Evolutionary conservation across 2,888 invertebrate species (phyloP), one percentile per base, ranked within the genome.

Genomic region (Phyllotreta cruciferae): DNA sequence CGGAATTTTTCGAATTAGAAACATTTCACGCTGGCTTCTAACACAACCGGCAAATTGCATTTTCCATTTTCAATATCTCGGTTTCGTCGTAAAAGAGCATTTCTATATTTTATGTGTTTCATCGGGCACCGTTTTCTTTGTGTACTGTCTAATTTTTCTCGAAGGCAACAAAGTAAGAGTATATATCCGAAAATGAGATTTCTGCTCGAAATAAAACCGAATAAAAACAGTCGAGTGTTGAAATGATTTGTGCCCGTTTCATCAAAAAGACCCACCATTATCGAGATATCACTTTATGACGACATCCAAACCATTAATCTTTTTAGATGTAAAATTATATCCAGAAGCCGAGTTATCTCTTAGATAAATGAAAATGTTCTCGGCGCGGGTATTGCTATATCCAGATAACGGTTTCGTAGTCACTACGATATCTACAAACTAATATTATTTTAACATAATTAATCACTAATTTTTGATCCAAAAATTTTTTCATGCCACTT

Each of bases 161-260:
- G 13, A 52, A 58, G 49, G 60, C 60, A 52, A 60, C 52, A 42
- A 60, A 60, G 44, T 60, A 53, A 44, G 44, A 60, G 52, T 52
- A n/a, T 54, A 34, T 34, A 60, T 60, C 52, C 44, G 44, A 53
- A 60, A 60, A 60, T 60, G 60, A 53, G 60, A 60, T 60, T 58
- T 60, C 60, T 60, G n/a, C 44, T 60, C 36, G 60, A 60, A 60
- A 60, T 60, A 60, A 58, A 60, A 60, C 60, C 9, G 52, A 60
- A 60, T 60, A 44, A 75, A 75, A 74, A 60, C 52, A 44, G 37
- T 52, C 66, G 71, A 74, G 75, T 76, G 76, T 76, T 74, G 74
- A 75, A 75, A 77, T 77, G 77, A 77, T 77, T 77, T 76, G 75
- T 76, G 69, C 71, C 67, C 64, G 68, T 68, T 70, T 67, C 65